Percentiles rank a stretch among this genome's conserved stretches.
phyloP scores from a whole-genome alignment of 2,797 vertebrate species.

The Channallabes apus region DNA sequence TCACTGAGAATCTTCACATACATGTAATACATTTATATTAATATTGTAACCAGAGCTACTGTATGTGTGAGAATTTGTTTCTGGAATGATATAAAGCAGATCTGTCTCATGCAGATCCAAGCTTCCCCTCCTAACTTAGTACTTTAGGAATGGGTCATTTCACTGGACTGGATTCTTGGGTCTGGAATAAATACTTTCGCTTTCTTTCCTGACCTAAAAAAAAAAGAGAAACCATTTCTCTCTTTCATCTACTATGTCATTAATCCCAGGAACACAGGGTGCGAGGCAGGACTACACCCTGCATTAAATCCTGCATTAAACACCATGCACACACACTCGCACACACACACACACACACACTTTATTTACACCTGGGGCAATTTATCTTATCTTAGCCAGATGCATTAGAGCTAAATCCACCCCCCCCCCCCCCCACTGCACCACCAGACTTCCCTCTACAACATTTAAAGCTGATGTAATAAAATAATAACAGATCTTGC shows the following conservation, averaged over 20 bases:
- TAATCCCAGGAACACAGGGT: background rate
- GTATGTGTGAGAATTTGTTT: background rate
- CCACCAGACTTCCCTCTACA: background rate
- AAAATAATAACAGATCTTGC: background rate
- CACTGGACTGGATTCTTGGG: background rate
- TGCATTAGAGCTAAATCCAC: too few relatives aligned
- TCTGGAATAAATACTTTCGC: background rate
- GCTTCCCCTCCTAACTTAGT: background rate
- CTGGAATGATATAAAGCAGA: background rate
- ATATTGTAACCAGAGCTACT: background rate
- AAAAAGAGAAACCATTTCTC: background rate
- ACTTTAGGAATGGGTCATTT: background rate
- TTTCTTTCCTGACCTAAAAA: background rate
- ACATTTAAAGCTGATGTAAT: background rate
- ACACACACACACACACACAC: background rate
- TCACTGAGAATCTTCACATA: too few relatives aligned
- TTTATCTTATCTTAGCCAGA: background rate
- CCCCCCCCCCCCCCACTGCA: too few relatives aligned
- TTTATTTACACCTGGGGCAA: background rate
- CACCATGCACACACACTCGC: too few relatives aligned
- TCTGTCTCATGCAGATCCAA: background rate
- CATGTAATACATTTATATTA: background rate
- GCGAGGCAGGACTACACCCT: background rate
- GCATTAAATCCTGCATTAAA: too few relatives aligned
- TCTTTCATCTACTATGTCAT: background rate